Evolutionary conservation across 2,113 vertebrate genomes (phyloP), one percentile per base, ranked within the genome.

Genomic region (Python bivittatus): DNA sequence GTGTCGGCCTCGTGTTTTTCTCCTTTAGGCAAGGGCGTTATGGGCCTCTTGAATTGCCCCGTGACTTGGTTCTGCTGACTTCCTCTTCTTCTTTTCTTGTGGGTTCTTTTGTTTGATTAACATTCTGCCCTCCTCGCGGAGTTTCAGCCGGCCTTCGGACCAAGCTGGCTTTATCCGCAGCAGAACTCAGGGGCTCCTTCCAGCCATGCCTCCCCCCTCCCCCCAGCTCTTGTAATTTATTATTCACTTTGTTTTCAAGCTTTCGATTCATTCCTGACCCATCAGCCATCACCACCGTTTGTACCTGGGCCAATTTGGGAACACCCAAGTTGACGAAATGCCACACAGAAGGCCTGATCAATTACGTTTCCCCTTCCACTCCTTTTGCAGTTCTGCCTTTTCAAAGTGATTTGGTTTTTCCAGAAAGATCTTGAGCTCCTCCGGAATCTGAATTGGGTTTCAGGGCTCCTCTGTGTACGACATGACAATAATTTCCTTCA

Each of bases 381-480:
- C 95, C 93, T 95, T 96, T 96, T 94, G 93, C 93, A 95, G 95
- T 95, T 94, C 95, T 95, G 92, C 95, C 95, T 95, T 97, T 56
- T 95, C 96, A 96, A 96, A 93, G 95, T 94, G 95, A 96, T 96
- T 96, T 96, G 93, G 95, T 95, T 95, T 95, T 91, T 95, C 95
- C 95, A 90, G 92, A 48, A 91, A 96, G 95, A 95, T 96, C 95
- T 13, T 38, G 52, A 95, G 95, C 96, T 96, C 96, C 94, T 93
- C 25, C 94, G 72, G 95, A 96, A 96, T 95, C 94, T 94, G 93
- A 95, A 95, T 95, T 95, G 94, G 95, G 95, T 96, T 95, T 95
- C 94, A 33, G 33, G 93, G 86, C 94, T 96, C 94, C 93, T 92
- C 95, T 97, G 96, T 95, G 9, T 64, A 27, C 27, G 2, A 64